Base-by-base conservation (phyloP, 2,888 invertebrate genomes). In the Heliconius erato region DNA sequence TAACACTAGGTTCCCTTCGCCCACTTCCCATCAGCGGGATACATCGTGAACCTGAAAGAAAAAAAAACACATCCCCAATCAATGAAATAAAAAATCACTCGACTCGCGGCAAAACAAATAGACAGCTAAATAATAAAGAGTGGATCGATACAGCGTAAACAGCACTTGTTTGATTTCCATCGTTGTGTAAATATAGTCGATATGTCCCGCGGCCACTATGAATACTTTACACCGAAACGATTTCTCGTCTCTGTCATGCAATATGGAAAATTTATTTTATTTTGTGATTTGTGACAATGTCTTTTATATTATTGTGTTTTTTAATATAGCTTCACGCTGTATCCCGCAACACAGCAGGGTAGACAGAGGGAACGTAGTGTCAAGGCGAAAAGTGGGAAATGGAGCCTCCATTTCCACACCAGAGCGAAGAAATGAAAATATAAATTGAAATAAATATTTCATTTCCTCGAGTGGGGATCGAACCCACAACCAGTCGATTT, bases 161-260 rank as follows among this genome's bases (percentile, higher is more conserved):
- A 83, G 28, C 65, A 67, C 72, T 77, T 78, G 77, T 83, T 83
- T 83, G 80, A 74, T 67, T 83, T 80, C 77, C 78, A 83, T 82
- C 68, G 71, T 77, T 49, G 76, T 83, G 82, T 80, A 78, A 77
- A 83, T 80, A 76, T 80, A 78, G 65, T 14, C 63, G 80, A 76
- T 28, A 49, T 83, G 80, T 65, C 80, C 78, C 71, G 63, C 80
- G 26, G 72, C 49, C 26, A 63, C 72, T 83, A 67, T 83, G 82
- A 80, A 83, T 80, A 78, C 72, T 80, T 83, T 80, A 74, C 78
- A 44, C 63, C 26, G 32, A 49, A 78, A 78, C 78, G 78, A 23
- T 78, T 68, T 78, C 49, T 78, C 78, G 23, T 78, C 28, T 14
- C 12, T 67, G 63, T 76, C n/a, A n/a, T n/a, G 9, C 44, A 12